These are phyloP conservation scores for Notothenia coriiceps DNA, from an alignment of 2,113 vertebrate genomes.

Conservation along the genomic window DNA sequence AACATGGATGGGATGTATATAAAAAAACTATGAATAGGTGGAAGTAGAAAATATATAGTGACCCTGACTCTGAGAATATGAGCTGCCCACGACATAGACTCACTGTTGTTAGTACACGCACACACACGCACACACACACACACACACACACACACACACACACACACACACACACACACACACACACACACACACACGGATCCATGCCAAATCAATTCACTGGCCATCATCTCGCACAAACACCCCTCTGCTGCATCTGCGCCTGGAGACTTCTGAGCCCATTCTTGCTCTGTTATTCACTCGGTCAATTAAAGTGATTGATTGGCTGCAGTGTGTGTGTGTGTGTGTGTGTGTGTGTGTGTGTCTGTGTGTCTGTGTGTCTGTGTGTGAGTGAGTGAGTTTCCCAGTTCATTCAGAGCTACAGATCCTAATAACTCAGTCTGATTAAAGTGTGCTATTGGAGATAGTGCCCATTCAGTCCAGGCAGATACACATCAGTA, in stretches of 20 bases:
- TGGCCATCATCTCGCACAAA: constrained; percentile 7
- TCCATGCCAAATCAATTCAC: constrained; percentile 25
- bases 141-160: background rate
- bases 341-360: constrained; percentile 3
- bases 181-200: constrained; percentile 7
- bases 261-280: constrained; percentile 24
- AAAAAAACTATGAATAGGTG: no score
- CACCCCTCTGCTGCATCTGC: constrained; percentile 9
- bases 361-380: background rate
- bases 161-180: background rate
- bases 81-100: no score
- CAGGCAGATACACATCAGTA: constrained; percentile 28
- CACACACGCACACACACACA: background rate
- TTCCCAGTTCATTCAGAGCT: background rate
- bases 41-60: no score
- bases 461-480: constrained; percentile 29
- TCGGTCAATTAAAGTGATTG: constrained; percentile 50
- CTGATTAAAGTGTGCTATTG: constrained; percentile 56
- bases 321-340: constrained; percentile 8
- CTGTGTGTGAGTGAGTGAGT: no score
- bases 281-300: constrained; percentile 22
- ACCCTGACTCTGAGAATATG: no score
- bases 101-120: no score
- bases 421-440: constrained; percentile 36
- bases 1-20: no score